These are phyloP conservation scores for Dicyrtoma fusca DNA, from an alignment of 2,888 invertebrate genomes.

Conservation along the genomic window DNA sequence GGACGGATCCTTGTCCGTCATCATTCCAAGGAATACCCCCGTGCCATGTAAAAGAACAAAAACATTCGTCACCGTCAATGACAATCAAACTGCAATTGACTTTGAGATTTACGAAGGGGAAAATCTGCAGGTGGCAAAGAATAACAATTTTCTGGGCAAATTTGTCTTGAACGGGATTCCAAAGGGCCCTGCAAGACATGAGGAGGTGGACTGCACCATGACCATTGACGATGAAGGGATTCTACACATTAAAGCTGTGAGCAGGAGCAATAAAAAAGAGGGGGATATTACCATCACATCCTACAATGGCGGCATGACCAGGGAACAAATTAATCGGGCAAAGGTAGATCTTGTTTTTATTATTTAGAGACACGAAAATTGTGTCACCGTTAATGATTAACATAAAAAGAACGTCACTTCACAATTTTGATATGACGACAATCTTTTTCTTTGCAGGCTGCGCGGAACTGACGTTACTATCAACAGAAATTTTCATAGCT, in stretches of 20 bases:
- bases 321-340: conserved; percentile 66
- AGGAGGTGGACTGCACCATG: conserved; percentile 84
- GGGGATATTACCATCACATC: conserved; percentile 76
- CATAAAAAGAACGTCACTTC: too few species aligned
- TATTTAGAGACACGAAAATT: too few species aligned
- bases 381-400: too few species aligned
- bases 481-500: too few species aligned
- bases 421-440: too few species aligned
- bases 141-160: conserved; percentile 92
- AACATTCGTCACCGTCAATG: conserved; percentile 67
- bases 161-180: conserved; percentile 96
- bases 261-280: conserved; percentile 88
- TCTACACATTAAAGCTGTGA: conserved; percentile 88
- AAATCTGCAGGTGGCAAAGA: conserved; percentile 91
- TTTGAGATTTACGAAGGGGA: conserved; percentile 84
- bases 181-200: conserved; percentile 86
- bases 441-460: too few species aligned
- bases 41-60: conserved; percentile 68
- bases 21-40: conserved; percentile 70
- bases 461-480: too few species aligned
- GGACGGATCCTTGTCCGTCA: conserved; percentile 70
- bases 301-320: conserved; percentile 67
- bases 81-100: conserved; percentile 69
- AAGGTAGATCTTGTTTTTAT: conserved; percentile 19
- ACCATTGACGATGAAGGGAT: conserved; percentile 95